Evolutionary conservation across 23 tunicate species (phyloP).

Genomic region (Ciona savignyi): DNA sequence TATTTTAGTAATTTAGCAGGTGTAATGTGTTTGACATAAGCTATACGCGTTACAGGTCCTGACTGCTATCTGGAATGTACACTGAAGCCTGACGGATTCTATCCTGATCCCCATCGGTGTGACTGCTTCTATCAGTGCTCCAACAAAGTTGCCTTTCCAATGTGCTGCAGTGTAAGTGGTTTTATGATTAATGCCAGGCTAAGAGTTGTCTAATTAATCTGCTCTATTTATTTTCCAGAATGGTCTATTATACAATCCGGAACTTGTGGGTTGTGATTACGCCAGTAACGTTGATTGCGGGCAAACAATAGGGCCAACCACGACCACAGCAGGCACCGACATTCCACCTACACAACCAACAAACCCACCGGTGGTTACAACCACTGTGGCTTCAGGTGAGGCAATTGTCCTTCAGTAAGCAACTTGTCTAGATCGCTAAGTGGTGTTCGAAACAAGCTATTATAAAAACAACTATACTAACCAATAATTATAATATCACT

Average conservation of each 20-base stretch:
- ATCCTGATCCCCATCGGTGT: conserved; percentile 31
- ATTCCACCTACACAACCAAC: conserved; percentile 6
- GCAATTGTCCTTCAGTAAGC: too few species aligned
- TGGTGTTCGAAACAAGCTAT: too few species aligned
- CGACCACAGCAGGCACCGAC: not conserved
- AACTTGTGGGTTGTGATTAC: conserved; percentile 25
- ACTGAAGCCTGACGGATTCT: conserved; percentile 11
- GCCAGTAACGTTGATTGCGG: conserved; percentile 24
- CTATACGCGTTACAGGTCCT: conserved; percentile 7
- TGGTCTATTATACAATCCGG: conserved; percentile 30
- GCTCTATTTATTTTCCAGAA: conserved; percentile 5
- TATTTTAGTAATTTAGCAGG: too few species aligned
- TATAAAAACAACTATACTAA: too few species aligned
- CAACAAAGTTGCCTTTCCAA: not conserved
- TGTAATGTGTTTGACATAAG: too few species aligned
- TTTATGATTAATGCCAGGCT: too few species aligned
- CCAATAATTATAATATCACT: too few species aligned
- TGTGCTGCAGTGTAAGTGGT: conserved; percentile 32
- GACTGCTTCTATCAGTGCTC: conserved; percentile 34
- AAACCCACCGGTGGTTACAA: conserved; percentile 1
- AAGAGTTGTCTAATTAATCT: not conserved
- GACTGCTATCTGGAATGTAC: conserved; percentile 20
- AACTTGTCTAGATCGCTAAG: too few species aligned
- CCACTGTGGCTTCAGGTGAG: not conserved
- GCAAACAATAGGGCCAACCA: not conserved